Conservation (phyloP, 2,113 vertebrate species). For the Triplophysa dalaica region DNA sequence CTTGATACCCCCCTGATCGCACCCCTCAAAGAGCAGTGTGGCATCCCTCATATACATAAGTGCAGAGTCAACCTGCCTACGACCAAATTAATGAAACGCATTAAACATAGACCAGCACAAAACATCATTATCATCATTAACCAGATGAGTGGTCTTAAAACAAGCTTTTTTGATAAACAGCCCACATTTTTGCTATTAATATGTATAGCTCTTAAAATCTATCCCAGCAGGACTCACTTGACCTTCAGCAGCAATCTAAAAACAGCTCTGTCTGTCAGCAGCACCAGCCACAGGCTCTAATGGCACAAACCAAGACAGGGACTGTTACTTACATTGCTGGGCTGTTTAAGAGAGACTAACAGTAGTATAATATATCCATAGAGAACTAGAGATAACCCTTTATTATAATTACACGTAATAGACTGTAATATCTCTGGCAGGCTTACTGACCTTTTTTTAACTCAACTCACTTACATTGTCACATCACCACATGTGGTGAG, state of each 20-base stretch:
- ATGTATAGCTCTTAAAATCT: constrained; percentile 68
- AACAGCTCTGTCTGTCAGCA: constrained; percentile 71
- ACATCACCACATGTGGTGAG: too few species aligned
- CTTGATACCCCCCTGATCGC: constrained; percentile 7
- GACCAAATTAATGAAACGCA: constrained; percentile 5
- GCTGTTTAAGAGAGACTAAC: constrained; percentile 1
- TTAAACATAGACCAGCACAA: neutral
- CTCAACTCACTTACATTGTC: too few species aligned
- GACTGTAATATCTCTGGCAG: neutral
- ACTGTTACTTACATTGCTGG: neutral
- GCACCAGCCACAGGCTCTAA: constrained; percentile 39
- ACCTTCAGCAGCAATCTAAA: constrained; percentile 83
- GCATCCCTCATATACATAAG: constrained; percentile 13
- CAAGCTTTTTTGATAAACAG: neutral
- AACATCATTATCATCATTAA: neutral
- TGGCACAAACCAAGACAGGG: constrained; percentile 10
- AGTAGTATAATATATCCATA: constrained; percentile 5
- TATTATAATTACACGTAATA: neutral
- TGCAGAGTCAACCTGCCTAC: constrained; percentile 5
- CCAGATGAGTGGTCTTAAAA: neutral
- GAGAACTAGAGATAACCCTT: too few species aligned
- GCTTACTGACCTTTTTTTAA: too few species aligned
- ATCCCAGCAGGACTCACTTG: constrained; percentile 76
- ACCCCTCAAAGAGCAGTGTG: neutral
- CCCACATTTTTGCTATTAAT: constrained; percentile 35